A percentile compares a stretch with the other conserved stretches of the same genome.
phyloP scores from a whole-genome alignment of 2,888 invertebrate species.

The Ectobius pallidus region DNA sequence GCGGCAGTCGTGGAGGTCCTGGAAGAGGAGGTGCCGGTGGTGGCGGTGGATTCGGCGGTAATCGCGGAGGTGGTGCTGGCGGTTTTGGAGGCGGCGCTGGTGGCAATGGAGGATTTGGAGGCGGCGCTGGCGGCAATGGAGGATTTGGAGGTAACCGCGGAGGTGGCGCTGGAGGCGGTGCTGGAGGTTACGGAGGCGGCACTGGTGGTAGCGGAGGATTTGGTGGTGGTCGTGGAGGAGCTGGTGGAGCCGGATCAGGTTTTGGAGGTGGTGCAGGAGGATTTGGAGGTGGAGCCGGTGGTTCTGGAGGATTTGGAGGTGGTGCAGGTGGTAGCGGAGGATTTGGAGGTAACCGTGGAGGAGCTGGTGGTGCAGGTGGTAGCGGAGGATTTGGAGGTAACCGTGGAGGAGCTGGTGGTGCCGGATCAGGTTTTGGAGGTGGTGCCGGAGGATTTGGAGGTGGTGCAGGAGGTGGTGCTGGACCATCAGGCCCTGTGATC shows the following conservation, averaged over 20 bases:
- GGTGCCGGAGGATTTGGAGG: constrained; percentile 39
- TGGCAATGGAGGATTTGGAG: constrained; percentile 25
- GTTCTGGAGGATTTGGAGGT: constrained; percentile 27
- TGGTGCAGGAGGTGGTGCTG: constrained; percentile 37
- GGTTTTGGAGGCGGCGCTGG: constrained; percentile 40
- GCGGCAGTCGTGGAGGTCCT: not conserved
- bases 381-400: not conserved
- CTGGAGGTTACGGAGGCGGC: not conserved
- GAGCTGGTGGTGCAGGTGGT: constrained; percentile 1
- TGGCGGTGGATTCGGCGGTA: not conserved
- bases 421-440: constrained; percentile 26
- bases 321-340: constrained; percentile 37
- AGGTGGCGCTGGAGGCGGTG: not conserved
- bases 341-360: constrained; percentile 46
- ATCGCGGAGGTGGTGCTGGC: constrained; percentile 35
- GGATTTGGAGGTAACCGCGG: constrained; percentile 46
- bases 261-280: constrained; percentile 39
- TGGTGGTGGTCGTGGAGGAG: not conserved
- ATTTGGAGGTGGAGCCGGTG: constrained; percentile 38
- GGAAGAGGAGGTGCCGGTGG: not conserved
- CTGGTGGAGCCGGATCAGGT: not conserved
- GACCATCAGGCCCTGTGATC: constrained; percentile 55
- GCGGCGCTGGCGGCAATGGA: constrained; percentile 37
- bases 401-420: not conserved
- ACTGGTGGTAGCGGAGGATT: not conserved